phyloP scores from a whole-genome alignment of 2,888 invertebrate species.

The Orchesellides sinensis region DNA sequence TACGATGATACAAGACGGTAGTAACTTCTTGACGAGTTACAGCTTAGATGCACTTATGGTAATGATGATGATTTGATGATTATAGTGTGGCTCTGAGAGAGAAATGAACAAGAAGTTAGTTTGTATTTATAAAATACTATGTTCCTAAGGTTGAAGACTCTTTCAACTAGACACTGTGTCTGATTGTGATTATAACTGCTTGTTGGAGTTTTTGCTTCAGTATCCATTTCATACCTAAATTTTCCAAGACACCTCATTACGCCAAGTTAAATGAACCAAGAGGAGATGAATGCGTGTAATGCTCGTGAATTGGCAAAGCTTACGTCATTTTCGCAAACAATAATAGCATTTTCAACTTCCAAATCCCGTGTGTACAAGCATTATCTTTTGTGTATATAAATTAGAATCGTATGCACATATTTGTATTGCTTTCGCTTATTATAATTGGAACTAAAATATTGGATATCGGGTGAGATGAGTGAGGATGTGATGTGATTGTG shows the following conservation, averaged over 20 bases:
- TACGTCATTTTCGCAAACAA: slow-evolving; percentile 22
- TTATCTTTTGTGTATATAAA: neutral
- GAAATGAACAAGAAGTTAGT: slow-evolving; percentile 29
- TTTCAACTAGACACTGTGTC: slow-evolving; percentile 22
- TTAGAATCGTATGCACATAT: neutral
- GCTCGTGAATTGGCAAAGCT: slow-evolving; percentile 6
- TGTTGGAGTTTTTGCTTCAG: neutral
- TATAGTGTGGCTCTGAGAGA: slow-evolving; percentile 13
- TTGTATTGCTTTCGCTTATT: too few species aligned
- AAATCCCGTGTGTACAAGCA: neutral
- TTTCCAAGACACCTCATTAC: neutral
- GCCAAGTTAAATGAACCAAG: slow-evolving; percentile 12
- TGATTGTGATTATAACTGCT: slow-evolving; percentile 20
- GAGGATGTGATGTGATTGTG: too few species aligned
- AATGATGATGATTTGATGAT: slow-evolving; percentile 42
- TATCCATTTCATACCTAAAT: neutral
- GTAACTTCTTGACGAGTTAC: slow-evolving; percentile 14
- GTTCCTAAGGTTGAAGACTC: neutral
- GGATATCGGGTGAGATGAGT: neutral
- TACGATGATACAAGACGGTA: neutral
- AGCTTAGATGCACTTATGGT: slow-evolving; percentile 40
- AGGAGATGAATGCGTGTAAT: neutral
- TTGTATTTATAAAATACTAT: neutral
- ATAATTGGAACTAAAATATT: too few species aligned
- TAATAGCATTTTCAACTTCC: slow-evolving; percentile 1